Evolutionary conservation across 2,113 vertebrate species (phyloP).

Genomic region (Mirza zaza): DNA sequence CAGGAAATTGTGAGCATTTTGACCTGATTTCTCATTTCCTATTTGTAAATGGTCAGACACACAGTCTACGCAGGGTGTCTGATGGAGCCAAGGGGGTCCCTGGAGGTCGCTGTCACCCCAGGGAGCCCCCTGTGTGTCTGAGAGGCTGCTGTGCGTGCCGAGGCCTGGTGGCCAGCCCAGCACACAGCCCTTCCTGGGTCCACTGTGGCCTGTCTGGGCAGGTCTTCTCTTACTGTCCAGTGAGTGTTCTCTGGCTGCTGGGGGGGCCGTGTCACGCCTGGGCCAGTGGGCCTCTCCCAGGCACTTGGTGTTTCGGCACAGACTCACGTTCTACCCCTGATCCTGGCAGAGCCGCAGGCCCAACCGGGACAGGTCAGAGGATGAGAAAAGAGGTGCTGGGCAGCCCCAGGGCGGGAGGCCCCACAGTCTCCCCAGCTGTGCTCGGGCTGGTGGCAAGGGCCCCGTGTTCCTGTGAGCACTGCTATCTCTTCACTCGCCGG

Average conservation of each 20-base stretch:
- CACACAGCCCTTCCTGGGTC: not conserved
- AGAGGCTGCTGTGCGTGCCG: not conserved
- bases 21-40: conserved; percentile 75
- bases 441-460: not conserved
- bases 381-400: not conserved
- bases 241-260: not conserved
- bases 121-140: not conserved
- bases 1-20: conserved; percentile 76
- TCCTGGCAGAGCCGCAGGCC: not conserved
- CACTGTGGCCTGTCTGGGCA: not conserved
- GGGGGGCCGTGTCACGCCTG: not conserved
- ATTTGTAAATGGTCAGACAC: conserved; percentile 66
- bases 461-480: not conserved
- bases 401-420: not conserved
- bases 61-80: conserved; percentile 40
- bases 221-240: not conserved
- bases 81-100: not conserved
- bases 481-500: not conserved
- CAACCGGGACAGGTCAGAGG: not conserved
- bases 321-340: not conserved
- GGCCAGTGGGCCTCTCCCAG: not conserved
- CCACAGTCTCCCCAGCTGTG: not conserved
- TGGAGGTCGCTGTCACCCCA: not conserved
- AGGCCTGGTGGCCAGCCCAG: not conserved
- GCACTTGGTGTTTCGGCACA: not conserved